A percentile compares a stretch with the other conserved stretches of the same genome.
These are phyloP conservation scores for Zaprionus ornatus DNA, from an alignment of 1,140 invertebrate genomes.

Conservation along the genomic window DNA sequence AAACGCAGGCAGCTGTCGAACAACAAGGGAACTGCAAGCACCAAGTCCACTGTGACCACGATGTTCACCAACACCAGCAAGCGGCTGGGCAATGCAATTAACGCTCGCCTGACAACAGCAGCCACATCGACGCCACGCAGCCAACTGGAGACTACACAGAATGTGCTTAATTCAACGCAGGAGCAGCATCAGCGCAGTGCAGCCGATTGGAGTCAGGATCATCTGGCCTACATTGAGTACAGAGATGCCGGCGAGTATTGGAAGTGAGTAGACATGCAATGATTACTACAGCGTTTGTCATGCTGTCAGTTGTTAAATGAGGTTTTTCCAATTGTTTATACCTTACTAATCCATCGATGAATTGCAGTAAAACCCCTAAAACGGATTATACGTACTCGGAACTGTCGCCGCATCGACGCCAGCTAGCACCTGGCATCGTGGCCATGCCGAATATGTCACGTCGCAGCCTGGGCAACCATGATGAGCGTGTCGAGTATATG, in stretches of 20 bases:
- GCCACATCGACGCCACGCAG: conserved; percentile 66
- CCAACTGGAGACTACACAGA: conserved; percentile 69
- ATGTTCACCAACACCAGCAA: conserved; percentile 56
- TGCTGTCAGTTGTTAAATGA: background rate
- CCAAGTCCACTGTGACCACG: conserved; percentile 47
- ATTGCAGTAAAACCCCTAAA: conserved; percentile 89
- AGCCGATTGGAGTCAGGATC: conserved; percentile 70
- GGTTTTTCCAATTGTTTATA: background rate
- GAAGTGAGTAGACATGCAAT: conserved; percentile 85
- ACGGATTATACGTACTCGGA: conserved; percentile 92
- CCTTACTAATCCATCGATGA: background rate
- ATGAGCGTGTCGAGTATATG: conserved; percentile 76
- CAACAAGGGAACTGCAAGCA: conserved; percentile 15
- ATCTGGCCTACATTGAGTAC: conserved; percentile 86
- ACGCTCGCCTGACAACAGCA: conserved; percentile 31
- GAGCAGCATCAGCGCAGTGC: conserved; percentile 55
- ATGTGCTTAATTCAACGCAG: conserved; percentile 65
- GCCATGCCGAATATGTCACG: conserved; percentile 93
- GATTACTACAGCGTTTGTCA: too few species aligned
- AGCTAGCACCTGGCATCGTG: conserved; percentile 90
- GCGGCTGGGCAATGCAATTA: conserved; percentile 38
- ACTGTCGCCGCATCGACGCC: conserved; percentile 89
- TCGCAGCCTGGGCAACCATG: conserved; percentile 84
- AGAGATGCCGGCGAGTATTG: conserved; percentile 88
- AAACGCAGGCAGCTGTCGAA: conserved; percentile 41